phyloP scores from a whole-genome alignment of 2,888 invertebrate genomes.

The Drosophila rubida region DNA sequence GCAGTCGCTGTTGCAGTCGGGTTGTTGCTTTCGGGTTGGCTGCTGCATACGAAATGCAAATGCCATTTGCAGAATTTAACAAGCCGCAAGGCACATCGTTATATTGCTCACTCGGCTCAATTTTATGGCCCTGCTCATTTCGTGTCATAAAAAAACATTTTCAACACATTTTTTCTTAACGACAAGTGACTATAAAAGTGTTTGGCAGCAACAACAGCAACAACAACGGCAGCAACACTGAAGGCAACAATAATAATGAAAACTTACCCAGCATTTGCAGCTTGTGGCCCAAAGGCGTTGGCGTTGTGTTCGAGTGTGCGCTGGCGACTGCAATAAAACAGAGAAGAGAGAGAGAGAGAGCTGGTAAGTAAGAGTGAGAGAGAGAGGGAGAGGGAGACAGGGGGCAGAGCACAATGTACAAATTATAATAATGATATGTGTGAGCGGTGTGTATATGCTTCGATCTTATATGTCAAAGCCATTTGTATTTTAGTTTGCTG shows the following conservation, averaged over 20 bases:
- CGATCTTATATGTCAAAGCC: slow-evolving; percentile 31
- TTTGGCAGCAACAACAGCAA: slow-evolving; percentile 36
- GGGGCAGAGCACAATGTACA: slow-evolving; percentile 59
- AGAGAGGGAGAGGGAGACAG: slow-evolving; percentile 8
- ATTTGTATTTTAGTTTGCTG: slow-evolving; percentile 48
- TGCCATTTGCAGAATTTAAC: slow-evolving; percentile 54
- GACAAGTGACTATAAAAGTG: slow-evolving; percentile 70
- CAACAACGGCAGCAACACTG: slow-evolving; percentile 22
- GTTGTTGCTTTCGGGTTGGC: neutral
- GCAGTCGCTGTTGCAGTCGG: neutral
- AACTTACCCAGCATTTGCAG: slow-evolving; percentile 72
- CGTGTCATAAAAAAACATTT: slow-evolving; percentile 73
- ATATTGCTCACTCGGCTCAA: slow-evolving; percentile 62
- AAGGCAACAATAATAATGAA: slow-evolving; percentile 53
- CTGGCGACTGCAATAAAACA: slow-evolving; percentile 63
- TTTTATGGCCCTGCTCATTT: slow-evolving; percentile 74
- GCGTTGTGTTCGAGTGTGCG: slow-evolving; percentile 49
- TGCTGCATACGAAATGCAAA: slow-evolving; percentile 49
- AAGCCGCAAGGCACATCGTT: slow-evolving; percentile 53
- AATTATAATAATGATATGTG: slow-evolving; percentile 70
- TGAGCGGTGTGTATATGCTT: slow-evolving; percentile 20
- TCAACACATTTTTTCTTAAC: slow-evolving; percentile 71
- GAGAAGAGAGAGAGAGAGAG: neutral
- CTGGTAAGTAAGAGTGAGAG: neutral
- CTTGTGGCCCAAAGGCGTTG: slow-evolving; percentile 75